Conservation (phyloP, 1,140 invertebrate species). For the Papilio aristodemus region DNA sequence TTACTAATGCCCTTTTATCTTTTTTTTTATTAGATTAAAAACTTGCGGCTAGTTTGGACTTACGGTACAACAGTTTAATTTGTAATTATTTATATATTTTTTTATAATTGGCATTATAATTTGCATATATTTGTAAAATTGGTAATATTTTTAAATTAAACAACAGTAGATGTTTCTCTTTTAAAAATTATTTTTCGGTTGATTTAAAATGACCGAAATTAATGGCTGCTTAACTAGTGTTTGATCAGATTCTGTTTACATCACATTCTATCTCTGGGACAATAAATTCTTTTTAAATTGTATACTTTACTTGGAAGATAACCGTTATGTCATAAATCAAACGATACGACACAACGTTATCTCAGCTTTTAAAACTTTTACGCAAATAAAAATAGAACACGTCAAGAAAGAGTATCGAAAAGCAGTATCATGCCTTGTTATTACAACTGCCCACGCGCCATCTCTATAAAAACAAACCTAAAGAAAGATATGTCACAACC, state of each 20-base stretch:
- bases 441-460: constrained; percentile 68
- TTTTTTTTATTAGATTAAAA: constrained; percentile 42
- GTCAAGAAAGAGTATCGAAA: constrained; percentile 32
- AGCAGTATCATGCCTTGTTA: constrained; percentile 47
- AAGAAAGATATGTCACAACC: constrained; percentile 61
- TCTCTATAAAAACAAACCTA: constrained; percentile 58
- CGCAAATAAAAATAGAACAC: constrained; percentile 27
- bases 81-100: neutral
- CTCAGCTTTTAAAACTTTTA: constrained; percentile 8
- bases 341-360: constrained; percentile 10
- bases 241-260: neutral
- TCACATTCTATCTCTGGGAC: neutral
- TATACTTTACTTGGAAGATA: neutral
- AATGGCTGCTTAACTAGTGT: neutral
- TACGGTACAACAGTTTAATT: neutral
- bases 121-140: neutral
- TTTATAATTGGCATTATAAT: neutral
- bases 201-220: neutral
- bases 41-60: neutral
- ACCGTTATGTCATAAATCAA: constrained; percentile 1
- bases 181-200: too few species aligned
- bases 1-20: constrained; percentile 62
- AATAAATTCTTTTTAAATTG: constrained; percentile 1
- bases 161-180: too few species aligned
- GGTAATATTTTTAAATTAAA: too few species aligned